Base-by-base conservation (phyloP, 30 jellyfish, hydroid and myxozoan genomes). In the Aurelia aurita region DNA sequence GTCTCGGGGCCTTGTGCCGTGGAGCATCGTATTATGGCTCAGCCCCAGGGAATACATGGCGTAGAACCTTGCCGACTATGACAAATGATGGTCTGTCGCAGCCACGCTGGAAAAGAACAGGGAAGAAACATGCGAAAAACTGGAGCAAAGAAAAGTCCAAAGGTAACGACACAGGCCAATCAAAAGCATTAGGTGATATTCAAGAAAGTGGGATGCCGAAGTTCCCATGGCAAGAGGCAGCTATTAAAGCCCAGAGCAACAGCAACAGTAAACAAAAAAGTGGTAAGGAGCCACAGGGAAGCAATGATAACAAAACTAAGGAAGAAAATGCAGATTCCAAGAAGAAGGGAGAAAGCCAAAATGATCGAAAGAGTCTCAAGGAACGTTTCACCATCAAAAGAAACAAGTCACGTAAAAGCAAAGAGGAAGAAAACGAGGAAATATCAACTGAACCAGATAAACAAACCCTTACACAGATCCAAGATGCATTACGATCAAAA, bases 401-500 rank as follows among this genome's bases (percentile, higher is more conserved):
- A 47, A 60, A 32, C 31, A 55, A 68, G 19, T 58, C 77, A 29
- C n/a, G 51, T 19, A 35, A 25, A 60, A 15, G 16, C 60, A 16
- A 20, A 16, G 21, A 27, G 11, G 90, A 67, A 19, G 77, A 65
- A 19, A 55, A 5, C 23, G 65, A 32, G 54, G 84, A 65, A 39
- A 51, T 14, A 10, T 16, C 72, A 49, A 53, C 57, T n/a, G 29
- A 51, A 19, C 35, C 85, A 23, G 71, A 60, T 51, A 82, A 82
- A 58, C 80, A 87, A 70, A 77, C 96, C 3, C 73, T 75, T 32
- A 1, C 90, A 2, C 96, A 87, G 19, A 87, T 87, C 11, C 90
- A 87, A 46, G 45, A 69, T 32, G 90, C 81, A 14, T 64, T 87
- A 49, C 88, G 96, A 18, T 69, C 86, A 18, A 76, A 87, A 18